Conservation (phyloP, 2,113 vertebrate genomes). For the Rostratula benghalensis region DNA sequence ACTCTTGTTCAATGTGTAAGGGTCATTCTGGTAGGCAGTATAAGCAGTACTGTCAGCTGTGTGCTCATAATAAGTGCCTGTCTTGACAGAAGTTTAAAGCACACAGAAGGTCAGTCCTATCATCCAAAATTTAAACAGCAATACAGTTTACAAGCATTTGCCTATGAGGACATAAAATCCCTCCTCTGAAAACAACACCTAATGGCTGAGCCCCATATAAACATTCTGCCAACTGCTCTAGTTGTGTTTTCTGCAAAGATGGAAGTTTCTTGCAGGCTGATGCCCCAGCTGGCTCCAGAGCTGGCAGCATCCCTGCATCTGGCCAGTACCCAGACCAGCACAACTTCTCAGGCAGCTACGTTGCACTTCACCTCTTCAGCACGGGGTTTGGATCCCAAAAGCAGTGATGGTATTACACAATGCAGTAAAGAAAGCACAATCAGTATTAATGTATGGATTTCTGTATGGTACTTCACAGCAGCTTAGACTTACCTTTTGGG, state of each 20-base stretch:
- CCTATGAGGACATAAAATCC: background rate
- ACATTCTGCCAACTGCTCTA: background rate
- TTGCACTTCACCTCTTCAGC: background rate
- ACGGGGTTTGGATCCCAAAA: background rate
- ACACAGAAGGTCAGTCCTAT: background rate
- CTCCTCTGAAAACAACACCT: background rate
- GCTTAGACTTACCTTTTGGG: background rate
- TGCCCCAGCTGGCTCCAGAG: background rate
- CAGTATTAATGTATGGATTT: background rate
- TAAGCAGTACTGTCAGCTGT: background rate
- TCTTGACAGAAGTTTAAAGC: background rate
- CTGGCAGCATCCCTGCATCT: background rate
- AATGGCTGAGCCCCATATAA: background rate
- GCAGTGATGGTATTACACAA: background rate
- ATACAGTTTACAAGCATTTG: background rate
- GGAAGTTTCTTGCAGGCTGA: background rate
- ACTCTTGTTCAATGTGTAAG: background rate
- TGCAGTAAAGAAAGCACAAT: background rate
- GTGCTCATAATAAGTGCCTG: background rate
- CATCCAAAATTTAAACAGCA: background rate
- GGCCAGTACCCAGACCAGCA: background rate
- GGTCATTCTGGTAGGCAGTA: background rate
- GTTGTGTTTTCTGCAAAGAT: background rate
- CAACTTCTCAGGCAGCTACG: fast-evolving
- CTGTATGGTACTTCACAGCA: background rate